Percentiles rank a stretch among this genome's conserved stretches.
Conservation (phyloP, 23 tunicate genomes). For the Corella eumyota region DNA sequence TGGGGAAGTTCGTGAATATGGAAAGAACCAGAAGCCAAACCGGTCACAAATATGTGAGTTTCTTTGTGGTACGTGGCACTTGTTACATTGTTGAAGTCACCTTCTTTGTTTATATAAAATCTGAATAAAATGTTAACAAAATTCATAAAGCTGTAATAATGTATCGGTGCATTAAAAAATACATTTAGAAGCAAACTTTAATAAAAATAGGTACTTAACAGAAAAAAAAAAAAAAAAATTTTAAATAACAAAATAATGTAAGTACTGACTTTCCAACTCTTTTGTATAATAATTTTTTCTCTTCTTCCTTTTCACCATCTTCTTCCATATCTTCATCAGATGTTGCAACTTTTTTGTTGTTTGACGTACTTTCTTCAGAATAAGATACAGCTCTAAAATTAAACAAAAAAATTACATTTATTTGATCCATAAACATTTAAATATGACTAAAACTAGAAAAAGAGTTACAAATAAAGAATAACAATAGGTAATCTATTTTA, state of each 20-base stretch:
- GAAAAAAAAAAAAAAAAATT: no score
- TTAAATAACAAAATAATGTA: no score
- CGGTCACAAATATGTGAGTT: conserved; percentile 56
- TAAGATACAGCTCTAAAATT: no score
- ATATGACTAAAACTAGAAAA: no score
- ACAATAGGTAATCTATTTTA: no score
- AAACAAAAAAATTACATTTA: no score
- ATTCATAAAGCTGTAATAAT: background rate
- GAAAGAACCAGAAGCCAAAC: conserved; percentile 73
- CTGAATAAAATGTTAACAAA: conserved; percentile 3
- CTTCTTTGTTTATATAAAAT: conserved; percentile 49
- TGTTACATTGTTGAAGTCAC: conserved; percentile 48
- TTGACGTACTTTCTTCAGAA: no score
- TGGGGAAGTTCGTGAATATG: conserved; percentile 75
- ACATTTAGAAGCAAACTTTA: background rate
- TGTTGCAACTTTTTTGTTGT: no score
- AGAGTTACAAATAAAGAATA: no score
- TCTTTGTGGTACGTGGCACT: conserved; percentile 30
- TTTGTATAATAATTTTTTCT: background rate
- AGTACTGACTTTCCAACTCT: no score
- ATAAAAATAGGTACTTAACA: no score
- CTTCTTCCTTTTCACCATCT: background rate
- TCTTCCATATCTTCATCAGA: background rate
- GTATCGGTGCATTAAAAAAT: background rate
- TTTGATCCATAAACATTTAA: no score